Evolutionary conservation across 2,113 vertebrate species (phyloP).

Genomic region (Antechinus flavipes): DNA sequence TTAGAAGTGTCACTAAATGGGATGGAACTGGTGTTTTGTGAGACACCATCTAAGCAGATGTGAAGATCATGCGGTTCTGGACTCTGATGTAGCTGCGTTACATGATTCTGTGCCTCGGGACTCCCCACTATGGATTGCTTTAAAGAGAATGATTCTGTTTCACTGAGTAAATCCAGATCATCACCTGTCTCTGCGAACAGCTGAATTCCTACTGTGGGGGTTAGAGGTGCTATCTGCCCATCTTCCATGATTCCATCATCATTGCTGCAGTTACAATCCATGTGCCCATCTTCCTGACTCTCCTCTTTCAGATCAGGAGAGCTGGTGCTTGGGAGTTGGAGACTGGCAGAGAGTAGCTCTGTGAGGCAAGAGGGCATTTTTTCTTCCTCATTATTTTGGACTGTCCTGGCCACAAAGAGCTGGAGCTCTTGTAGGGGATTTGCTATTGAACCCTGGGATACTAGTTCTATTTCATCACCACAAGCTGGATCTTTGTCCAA

Average conservation of each 20-base stretch:
- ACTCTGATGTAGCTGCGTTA: constrained; percentile 24
- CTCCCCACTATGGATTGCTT: not conserved
- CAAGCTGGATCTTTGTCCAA: constrained; percentile 49
- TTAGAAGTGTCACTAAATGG: constrained; percentile 28
- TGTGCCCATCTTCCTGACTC: not conserved
- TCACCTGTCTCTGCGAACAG: not conserved
- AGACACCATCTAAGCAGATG: constrained; percentile 63
- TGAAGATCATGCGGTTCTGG: not conserved
- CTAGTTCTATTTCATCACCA: not conserved
- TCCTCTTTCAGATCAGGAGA: constrained; percentile 45
- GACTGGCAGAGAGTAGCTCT: constrained; percentile 35
- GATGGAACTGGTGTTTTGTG: constrained; percentile 69
- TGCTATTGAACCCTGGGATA: constrained; percentile 52
- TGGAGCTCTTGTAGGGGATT: constrained; percentile 82
- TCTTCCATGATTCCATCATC: rapidly evolving
- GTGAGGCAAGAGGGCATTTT: constrained; percentile 68
- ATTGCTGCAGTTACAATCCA: not conserved
- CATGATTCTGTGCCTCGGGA: constrained; percentile 30
- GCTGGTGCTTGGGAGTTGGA: constrained; percentile 28
- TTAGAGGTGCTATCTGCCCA: rapidly evolving
- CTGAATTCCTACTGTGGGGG: not conserved
- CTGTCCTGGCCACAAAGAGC: constrained; percentile 79
- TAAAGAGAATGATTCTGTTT: not conserved
- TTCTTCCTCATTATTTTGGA: constrained; percentile 79
- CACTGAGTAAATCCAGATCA: constrained; percentile 20